These are phyloP conservation scores for Prunella fulvescens DNA, from an alignment of 2,113 vertebrate species.

Conservation along the genomic window DNA sequence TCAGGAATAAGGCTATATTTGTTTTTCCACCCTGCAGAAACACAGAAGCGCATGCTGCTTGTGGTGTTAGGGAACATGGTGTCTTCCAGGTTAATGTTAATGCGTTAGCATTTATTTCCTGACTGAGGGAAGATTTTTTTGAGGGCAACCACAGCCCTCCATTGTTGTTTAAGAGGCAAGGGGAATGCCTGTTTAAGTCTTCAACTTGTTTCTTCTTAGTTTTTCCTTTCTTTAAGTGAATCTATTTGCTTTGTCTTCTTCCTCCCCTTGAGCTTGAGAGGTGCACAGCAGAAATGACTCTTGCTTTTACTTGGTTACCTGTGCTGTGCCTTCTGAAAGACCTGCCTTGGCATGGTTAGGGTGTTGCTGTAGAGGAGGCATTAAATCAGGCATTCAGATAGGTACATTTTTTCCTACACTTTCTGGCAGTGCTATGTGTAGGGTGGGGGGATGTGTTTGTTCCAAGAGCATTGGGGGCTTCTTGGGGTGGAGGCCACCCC, in stretches of 20 bases:
- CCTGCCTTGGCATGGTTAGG: neutral
- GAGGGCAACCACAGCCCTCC: neutral
- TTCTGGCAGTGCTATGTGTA: neutral
- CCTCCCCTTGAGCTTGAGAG: neutral
- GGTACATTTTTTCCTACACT: neutral
- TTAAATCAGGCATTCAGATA: neutral
- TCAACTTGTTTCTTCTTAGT: neutral
- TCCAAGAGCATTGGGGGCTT: accelerated
- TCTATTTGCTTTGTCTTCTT: neutral
- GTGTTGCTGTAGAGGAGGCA: neutral
- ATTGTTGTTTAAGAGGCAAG: neutral
- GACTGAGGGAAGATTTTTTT: neutral
- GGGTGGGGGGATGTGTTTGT: neutral
- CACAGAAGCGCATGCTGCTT: neutral
- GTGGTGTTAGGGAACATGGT: neutral
- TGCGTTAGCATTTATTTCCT: neutral
- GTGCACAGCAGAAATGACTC: neutral
- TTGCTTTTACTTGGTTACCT: neutral
- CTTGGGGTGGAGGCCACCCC: accelerated
- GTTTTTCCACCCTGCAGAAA: neutral
- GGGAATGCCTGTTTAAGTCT: neutral
- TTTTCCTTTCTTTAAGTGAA: neutral
- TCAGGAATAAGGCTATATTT: neutral
- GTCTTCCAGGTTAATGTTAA: neutral
- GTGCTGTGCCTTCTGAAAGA: neutral